Base-by-base conservation (phyloP, 2,888 invertebrate species). In the Bellardia pandia region DNA sequence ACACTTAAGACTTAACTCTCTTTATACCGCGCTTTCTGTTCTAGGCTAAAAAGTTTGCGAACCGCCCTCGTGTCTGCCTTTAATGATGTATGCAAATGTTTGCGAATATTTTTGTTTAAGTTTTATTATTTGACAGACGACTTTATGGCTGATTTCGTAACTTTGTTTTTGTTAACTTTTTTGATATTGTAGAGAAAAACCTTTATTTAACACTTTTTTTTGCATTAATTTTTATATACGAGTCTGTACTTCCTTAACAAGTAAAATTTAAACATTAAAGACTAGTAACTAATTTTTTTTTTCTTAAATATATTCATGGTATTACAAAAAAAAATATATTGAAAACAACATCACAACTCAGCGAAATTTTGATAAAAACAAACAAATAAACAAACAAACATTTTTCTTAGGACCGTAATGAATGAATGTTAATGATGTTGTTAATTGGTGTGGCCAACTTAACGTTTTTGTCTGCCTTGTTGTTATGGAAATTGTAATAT, bases 141-240 rank as follows among this genome's bases (percentile, higher is more conserved):
- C 45, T 40, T 62, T 30, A 45, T 56, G 42, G 42, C 13, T 16
- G 56, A 78, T 74, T 72, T 78, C 78, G 56, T 74, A 84, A 78
- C 7, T 64, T 48, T 60, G 2, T 16, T 37, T 64, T 60, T 60
- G 14, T 48, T 40, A 9, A 14, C 68, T 66, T 48, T 74, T 81
- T 30, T 48, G 3, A 3, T 9, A 13, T 13, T 1, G 16, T 3
- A 5, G 30, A 62, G 42, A 60, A 53, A 72, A 53, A 40, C 14
- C 45, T 64, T 75, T 82, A 56, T 75, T 82, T 83, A 69, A 76
- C 62, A 76, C 69, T 40, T 81, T 76, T 72, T 82, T 75, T 60
- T n/a, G 23, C 64, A 71, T 33, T 33, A 23, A 23, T 56, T 76
- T 71, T 71, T n/a, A 64, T 23, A 23, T 23, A 23, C 23, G 23